phyloP scores from a whole-genome alignment of 2,797 vertebrate species.

The Onychomys leucogaster region DNA sequence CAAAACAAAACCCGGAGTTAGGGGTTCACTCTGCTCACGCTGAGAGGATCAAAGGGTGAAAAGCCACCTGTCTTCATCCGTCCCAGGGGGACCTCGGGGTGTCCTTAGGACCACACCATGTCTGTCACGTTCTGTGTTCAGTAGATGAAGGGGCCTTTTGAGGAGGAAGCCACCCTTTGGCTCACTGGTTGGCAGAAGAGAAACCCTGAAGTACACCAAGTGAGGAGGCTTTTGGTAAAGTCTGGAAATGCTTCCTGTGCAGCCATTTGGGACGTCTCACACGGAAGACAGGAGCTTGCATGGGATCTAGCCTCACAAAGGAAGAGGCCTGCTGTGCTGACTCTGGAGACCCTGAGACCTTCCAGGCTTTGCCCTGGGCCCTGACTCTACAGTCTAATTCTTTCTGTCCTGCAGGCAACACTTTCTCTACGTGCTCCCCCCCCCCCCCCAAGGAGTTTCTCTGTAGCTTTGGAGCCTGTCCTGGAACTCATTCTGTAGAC shows the following conservation, averaged over 20 bases:
- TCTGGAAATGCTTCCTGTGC: not conserved
- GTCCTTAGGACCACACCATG: too few relatives aligned
- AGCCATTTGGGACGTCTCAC: not conserved
- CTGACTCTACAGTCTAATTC: too few relatives aligned
- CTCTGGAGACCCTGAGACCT: not conserved
- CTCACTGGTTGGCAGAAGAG: not conserved
- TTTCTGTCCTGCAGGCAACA: not conserved
- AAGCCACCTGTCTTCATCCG: not conserved
- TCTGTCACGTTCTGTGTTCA: not conserved
- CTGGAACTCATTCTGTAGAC: too few relatives aligned
- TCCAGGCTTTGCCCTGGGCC: not conserved
- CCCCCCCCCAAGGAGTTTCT: too few relatives aligned
- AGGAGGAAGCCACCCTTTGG: not conserved
- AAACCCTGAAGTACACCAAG: not conserved
- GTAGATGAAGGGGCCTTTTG: not conserved
- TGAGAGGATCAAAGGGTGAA: not conserved
- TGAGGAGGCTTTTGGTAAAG: not conserved
- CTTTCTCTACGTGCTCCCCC: too few relatives aligned
- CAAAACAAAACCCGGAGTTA: not conserved
- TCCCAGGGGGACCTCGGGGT: not conserved
- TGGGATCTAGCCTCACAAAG: not conserved
- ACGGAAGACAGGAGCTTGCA: not conserved
- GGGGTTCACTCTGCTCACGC: not conserved
- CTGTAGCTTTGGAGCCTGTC: too few relatives aligned
- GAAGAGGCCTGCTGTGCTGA: not conserved